Evolutionary conservation across 2,797 vertebrate genomes (phyloP), one percentile per base, ranked within the genome.

Genomic region (Knipowitschia caucasica): DNA sequence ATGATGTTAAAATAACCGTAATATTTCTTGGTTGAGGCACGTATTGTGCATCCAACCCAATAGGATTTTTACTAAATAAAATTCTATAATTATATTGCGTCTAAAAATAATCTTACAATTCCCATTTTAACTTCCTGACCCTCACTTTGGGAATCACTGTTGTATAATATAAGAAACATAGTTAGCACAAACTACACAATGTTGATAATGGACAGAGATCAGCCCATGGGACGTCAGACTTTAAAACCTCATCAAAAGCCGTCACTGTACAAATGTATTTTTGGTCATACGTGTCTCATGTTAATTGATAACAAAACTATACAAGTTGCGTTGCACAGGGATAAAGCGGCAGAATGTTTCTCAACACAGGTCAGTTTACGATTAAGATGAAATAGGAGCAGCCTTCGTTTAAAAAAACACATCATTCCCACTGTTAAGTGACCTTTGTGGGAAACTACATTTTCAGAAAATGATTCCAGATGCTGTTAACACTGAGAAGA

Each of bases 381-480:
- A 51, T 73, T 56, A 51, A 71, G 66, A 78, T 69, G 80, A 73
- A 85, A 84, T 57, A 46, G 62, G 77, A 86, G 81, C 77, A 84
- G 78, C 78, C 58, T 75, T 3, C 9, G 51, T 64, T 71, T 80
- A 71, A 38, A 38, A 84, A 84, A 83, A 79, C 78, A 82, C 58
- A 70, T 76, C 68, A 50, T 49, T 80, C 78, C 72, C 69, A 57
- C 65, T 62, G 74, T 78, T 83, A 77, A 68, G 75, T 74, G 71
- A 85, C 69, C 73, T 7, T 68, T 74, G 79, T 86, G 83, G 67
- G 71, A 83, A 86, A 82, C 68, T 57, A 56, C 53, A 63, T 67
- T 64, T 73, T 66, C 66, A 74, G 77, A 75, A 86, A 82, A 83
- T 74, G 75, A 81, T 83, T 85, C 81, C 83, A 84, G 83, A 86